Evolutionary conservation across 2,888 invertebrate genomes (phyloP).

Genomic region (Ashinkailepas kermadecensis): DNA sequence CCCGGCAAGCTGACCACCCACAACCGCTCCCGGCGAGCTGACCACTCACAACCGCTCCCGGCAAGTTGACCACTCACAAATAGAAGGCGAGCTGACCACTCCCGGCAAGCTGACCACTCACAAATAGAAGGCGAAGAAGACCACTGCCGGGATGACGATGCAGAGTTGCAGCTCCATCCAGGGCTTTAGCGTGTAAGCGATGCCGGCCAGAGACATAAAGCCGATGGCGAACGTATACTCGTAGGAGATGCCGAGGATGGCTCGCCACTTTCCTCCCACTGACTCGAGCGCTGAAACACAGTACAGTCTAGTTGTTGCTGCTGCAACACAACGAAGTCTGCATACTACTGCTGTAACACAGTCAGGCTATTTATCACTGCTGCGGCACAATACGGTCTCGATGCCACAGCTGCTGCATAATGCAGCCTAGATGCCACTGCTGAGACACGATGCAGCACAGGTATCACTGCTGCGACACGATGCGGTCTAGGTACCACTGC

Average conservation of each 20-base stretch:
- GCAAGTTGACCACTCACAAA: constrained; percentile 49
- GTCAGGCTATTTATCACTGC: too few relatives aligned
- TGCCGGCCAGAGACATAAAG: constrained; percentile 57
- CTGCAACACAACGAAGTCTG: too few relatives aligned
- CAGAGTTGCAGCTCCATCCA: constrained; percentile 63
- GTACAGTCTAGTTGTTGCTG: too few relatives aligned
- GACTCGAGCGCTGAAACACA: constrained; percentile 35
- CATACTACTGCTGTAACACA: too few relatives aligned
- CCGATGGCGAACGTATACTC: constrained; percentile 67
- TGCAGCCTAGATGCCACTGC: too few relatives aligned
- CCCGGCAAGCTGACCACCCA: constrained; percentile 46
- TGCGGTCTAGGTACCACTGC: too few relatives aligned
- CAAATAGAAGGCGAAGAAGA: constrained; percentile 61
- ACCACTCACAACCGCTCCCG: constrained; percentile 51
- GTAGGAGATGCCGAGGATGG: constrained; percentile 60
- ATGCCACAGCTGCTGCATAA: too few relatives aligned
- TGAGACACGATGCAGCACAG: too few relatives aligned
- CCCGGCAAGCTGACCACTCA: constrained; percentile 46
- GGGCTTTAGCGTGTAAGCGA: constrained; percentile 58
- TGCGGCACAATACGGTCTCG: too few relatives aligned
- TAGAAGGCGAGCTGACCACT: constrained; percentile 56
- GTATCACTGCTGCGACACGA: too few relatives aligned
- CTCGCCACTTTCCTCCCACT: constrained; percentile 60
- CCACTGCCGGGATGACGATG: constrained; percentile 57
- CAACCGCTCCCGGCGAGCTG: constrained; percentile 44